phyloP scores from a whole-genome alignment of 2,113 vertebrate species.

The Isichthys henryi region DNA sequence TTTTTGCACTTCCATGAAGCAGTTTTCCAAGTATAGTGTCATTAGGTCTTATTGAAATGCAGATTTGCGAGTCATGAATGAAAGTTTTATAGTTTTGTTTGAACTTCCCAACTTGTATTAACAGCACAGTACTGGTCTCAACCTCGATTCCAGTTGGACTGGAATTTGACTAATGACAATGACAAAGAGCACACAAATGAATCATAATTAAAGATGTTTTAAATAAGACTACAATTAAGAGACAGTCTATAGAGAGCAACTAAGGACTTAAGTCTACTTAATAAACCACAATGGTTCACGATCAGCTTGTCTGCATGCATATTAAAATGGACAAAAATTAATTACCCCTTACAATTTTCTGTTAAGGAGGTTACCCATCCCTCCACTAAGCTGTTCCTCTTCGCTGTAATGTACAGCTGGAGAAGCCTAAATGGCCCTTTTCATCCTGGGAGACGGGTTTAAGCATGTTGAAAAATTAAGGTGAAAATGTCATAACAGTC shows the following conservation, averaged over 20 bases:
- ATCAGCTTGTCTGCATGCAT: neutral
- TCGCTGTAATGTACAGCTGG: neutral
- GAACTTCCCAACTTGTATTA: neutral
- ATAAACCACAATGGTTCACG: neutral
- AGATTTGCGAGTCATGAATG: neutral
- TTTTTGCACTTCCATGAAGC: neutral
- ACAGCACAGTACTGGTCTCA: neutral
- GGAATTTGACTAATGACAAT: neutral
- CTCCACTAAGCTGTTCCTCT: neutral
- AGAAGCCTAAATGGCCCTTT: neutral
- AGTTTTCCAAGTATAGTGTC: neutral
- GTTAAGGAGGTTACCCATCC: neutral
- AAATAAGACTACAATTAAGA: neutral
- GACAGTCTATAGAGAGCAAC: neutral
- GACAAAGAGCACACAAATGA: neutral
- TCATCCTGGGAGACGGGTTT: neutral
- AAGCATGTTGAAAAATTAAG: neutral
- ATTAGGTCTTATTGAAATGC: neutral
- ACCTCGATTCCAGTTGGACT: neutral
- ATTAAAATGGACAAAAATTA: neutral
- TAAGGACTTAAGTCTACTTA: neutral
- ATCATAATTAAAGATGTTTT: neutral
- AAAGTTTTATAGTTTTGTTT: neutral
- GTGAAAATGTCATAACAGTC: neutral
- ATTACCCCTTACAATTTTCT: neutral